Evolutionary conservation across 2,797 vertebrate species (phyloP), one percentile per base, ranked within the genome.

Genomic region (Epinephelus awoara): DNA sequence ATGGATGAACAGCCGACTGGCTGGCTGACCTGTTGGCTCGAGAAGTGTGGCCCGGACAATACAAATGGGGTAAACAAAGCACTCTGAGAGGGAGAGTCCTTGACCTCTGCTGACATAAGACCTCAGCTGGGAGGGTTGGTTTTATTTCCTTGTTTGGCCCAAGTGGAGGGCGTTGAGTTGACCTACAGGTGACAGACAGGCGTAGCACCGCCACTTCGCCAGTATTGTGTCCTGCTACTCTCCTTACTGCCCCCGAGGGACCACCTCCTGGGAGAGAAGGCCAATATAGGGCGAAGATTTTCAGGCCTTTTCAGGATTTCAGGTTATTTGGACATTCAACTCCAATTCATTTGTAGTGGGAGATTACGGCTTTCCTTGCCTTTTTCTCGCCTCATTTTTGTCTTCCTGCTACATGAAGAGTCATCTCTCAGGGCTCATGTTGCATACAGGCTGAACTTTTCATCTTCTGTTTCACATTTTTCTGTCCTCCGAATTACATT

Each of bases 21-120:
- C 91, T 95, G 84, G 82, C 67, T 69, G 87, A 85, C 87, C 80
- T 52, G 82, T 27, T 65, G 80, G 80, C 77, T 76, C 0, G 4
- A 64, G 84, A 85, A 70, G 87, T 76, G 87, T 84, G 84, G 77
- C 83, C 95, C 94, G 89, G 92, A 95, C 95, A 95, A 93, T 94
- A 88, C 95, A 80, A 78, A 84, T 14, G 94, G 94, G 91, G 65
- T 87, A 89, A 91, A 94, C 92, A 93, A 90, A 91, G 85, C 72
- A 52, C 72, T 77, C 27, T 42, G 57, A 85, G 82, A 80, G 75
- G 66, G 63, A 64, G 75, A 85, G 93, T 87, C 91, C 93, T 95
- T 95, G 95, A 95, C 94, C 93, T 93, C 77, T 77, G 86, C 81
- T 89, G 91, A 92, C 90, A 84, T 52, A 13, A 68, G 74, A 82